Conservation (phyloP, 2,113 vertebrate species). For the Silurus meridionalis region DNA sequence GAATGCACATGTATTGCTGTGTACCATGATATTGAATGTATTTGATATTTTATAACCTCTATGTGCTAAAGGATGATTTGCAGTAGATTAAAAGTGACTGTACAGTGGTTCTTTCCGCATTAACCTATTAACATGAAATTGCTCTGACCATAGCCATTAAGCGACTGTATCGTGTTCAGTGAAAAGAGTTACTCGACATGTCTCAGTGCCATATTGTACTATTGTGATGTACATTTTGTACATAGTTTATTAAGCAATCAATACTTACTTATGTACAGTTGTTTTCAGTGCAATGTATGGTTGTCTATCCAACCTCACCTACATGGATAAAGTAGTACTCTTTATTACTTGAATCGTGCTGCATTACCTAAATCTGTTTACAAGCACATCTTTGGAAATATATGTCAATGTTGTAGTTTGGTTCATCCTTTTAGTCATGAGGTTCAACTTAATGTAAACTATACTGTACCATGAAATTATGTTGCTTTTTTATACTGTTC, state of each 20-base stretch:
- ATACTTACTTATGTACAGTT: constrained; percentile 87
- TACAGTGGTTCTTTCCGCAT: constrained; percentile 56
- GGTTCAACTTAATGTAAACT: constrained; percentile 83
- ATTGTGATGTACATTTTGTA: constrained; percentile 96
- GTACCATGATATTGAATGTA: constrained; percentile 93
- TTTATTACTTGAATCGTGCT: constrained; percentile 98
- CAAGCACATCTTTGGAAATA: constrained; percentile 88
- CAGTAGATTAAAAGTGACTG: constrained; percentile 84
- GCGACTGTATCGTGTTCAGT: constrained; percentile 96
- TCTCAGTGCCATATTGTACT: constrained; percentile 85
- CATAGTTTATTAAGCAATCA: constrained; percentile 79
- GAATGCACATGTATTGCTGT: constrained; percentile 83
- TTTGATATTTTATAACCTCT: constrained; percentile 80
- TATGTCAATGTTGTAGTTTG: constrained; percentile 84
- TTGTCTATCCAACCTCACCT: constrained; percentile 83
- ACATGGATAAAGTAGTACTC: constrained; percentile 87
- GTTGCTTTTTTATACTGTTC: constrained; percentile 88
- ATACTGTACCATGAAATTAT: constrained; percentile 86
- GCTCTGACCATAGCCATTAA: constrained; percentile 82
- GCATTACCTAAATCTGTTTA: constrained; percentile 91
- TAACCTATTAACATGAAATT: constrained; percentile 55
- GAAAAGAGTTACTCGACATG: constrained; percentile 82
- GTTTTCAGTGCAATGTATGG: constrained; percentile 81
- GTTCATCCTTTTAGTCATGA: constrained; percentile 85
- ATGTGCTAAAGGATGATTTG: constrained; percentile 80